Conservation (phyloP, 2,888 invertebrate species). For the Achlya flavicornis region DNA sequence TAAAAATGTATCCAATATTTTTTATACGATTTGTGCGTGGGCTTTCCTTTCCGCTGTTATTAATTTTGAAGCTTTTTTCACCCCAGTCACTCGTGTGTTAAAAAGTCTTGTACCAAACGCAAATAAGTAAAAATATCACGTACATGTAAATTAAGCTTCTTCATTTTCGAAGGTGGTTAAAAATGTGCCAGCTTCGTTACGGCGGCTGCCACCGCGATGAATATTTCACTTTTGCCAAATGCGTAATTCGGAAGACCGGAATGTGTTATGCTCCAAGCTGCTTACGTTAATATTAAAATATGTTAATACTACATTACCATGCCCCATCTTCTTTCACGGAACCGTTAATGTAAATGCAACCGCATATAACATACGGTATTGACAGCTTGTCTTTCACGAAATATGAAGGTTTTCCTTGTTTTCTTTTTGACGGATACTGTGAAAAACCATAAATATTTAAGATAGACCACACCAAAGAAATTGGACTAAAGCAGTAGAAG, state of each 20-base stretch:
- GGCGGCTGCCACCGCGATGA: conserved; percentile 42
- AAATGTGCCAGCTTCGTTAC: conserved; percentile 22
- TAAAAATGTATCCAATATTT: background rate
- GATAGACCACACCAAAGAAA: no score
- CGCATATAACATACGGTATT: conserved; percentile 38
- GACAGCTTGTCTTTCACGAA: conserved; percentile 15
- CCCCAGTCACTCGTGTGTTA: background rate
- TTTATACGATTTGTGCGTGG: background rate
- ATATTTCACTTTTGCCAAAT: conserved; percentile 65
- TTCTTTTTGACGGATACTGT: no score
- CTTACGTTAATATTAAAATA: conserved; percentile 75
- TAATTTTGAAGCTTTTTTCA: background rate
- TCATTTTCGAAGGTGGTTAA: conserved; percentile 29
- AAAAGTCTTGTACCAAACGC: conserved; percentile 2
- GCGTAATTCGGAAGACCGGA: conserved; percentile 60
- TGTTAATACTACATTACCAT: conserved; percentile 72
- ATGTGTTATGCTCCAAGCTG: conserved; percentile 41
- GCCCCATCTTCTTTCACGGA: conserved; percentile 48
- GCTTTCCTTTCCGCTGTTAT: background rate
- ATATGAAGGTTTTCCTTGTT: conserved; percentile 14
- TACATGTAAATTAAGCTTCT: conserved; percentile 24
- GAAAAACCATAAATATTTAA: no score
- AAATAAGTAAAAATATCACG: conserved; percentile 14
- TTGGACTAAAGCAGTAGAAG: no score
- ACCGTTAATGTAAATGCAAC: conserved; percentile 55